These are phyloP conservation scores for Campoletis sonorensis DNA, from an alignment of 1,140 invertebrate species.

Conservation along the genomic window DNA sequence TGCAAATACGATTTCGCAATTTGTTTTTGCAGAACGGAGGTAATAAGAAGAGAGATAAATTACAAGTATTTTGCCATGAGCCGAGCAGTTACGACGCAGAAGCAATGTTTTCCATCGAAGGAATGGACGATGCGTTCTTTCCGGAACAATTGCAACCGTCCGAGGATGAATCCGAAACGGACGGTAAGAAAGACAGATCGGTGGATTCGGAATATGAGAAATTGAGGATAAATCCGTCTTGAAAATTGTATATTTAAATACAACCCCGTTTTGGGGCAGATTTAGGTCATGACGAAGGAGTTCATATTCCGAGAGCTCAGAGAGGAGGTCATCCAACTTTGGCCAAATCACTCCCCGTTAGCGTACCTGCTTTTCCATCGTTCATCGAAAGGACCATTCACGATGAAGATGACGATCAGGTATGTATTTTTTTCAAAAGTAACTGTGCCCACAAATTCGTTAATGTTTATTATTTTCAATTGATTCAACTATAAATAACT, in stretches of 20 bases:
- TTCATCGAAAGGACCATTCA: conserved; percentile 63
- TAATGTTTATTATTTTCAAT: too few relatives aligned
- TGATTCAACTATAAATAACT: too few relatives aligned
- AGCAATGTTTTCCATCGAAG: conserved; percentile 77
- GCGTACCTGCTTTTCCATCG: conserved; percentile 76
- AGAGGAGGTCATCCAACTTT: conserved; percentile 69
- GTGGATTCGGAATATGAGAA: too few relatives aligned
- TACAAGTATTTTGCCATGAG: conserved; percentile 55
- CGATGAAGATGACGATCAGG: conserved; percentile 74
- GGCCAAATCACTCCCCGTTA: conserved; percentile 78
- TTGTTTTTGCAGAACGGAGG: conserved; percentile 61
- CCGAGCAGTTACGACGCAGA: conserved; percentile 73
- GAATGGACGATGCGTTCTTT: conserved; percentile 72
- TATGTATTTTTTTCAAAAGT: conserved; percentile 56
- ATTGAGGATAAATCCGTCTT: too few relatives aligned
- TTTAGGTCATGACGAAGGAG: conserved; percentile 73
- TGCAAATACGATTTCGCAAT: neutral
- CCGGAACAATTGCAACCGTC: conserved; percentile 63
- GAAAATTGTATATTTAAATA: too few relatives aligned
- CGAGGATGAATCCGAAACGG: conserved; percentile 76
- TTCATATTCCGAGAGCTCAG: conserved; percentile 70
- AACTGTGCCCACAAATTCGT: neutral
- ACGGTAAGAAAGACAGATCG: conserved; percentile 67
- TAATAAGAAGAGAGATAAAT: conserved; percentile 54
- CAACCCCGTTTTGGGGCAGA: too few relatives aligned